Evolutionary conservation across 2,113 vertebrate genomes (phyloP).

Genomic region (Nipponia nippon): DNA sequence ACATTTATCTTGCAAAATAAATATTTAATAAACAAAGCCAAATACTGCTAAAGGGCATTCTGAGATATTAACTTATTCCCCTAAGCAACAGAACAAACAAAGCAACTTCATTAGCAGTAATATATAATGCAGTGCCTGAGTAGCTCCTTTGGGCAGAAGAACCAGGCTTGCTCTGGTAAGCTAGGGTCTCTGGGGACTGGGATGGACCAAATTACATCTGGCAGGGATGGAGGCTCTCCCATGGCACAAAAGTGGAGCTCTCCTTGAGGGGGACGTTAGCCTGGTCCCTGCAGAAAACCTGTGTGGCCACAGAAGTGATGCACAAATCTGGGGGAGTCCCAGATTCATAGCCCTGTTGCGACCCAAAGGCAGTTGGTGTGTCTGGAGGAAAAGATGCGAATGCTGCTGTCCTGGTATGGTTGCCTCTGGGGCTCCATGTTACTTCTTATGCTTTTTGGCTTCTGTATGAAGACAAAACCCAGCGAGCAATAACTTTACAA

Average conservation of each 20-base stretch:
- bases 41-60: constrained; percentile 12
- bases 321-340: not conserved
- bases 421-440: not conserved
- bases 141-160: not conserved
- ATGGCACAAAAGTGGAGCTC: not conserved
- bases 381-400: not conserved
- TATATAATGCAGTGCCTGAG: accelerated
- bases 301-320: not conserved
- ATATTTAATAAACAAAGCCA: constrained; percentile 50
- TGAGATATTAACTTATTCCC: constrained; percentile 11
- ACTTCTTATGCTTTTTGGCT: not conserved
- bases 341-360: not conserved
- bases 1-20: constrained; percentile 23
- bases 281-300: not conserved
- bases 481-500: not conserved
- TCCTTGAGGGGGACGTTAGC: not conserved
- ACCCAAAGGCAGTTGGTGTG: not conserved
- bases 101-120: constrained; percentile 31
- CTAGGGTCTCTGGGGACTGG: not conserved
- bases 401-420: accelerated
- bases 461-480: not conserved
- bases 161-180: not conserved
- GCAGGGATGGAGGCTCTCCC: not conserved
- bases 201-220: not conserved
- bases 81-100: constrained; percentile 23